Conservation (phyloP, 1,140 invertebrate species). For the Battus philenor region DNA sequence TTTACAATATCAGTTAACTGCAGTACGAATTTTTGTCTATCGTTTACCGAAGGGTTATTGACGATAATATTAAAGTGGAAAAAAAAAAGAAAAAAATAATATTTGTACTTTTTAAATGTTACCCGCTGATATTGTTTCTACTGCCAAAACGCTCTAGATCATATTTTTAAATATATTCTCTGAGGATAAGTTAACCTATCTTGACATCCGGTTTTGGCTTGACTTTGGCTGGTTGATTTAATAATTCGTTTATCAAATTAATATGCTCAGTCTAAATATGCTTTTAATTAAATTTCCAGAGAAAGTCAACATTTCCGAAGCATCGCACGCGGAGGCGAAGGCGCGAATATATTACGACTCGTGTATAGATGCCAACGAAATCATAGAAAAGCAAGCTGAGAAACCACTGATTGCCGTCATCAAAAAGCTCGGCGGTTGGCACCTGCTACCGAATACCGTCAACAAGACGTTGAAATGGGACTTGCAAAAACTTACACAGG, state of each 20-base stretch:
- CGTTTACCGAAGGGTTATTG: too few relatives aligned
- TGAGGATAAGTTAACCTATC: too few relatives aligned
- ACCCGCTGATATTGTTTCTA: too few relatives aligned
- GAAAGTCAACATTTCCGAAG: slow-evolving; percentile 46
- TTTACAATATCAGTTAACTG: too few relatives aligned
- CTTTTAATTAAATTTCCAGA: slow-evolving; percentile 45
- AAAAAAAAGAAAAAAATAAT: too few relatives aligned
- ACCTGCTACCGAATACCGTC: slow-evolving; percentile 74
- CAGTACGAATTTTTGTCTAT: too few relatives aligned
- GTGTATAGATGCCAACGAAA: slow-evolving; percentile 95
- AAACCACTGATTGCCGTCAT: slow-evolving; percentile 89
- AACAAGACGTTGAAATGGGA: slow-evolving; percentile 78
- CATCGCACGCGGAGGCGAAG: slow-evolving; percentile 86
- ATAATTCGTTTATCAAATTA: too few relatives aligned
- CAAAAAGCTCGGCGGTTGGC: slow-evolving; percentile 86
- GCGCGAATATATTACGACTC: slow-evolving; percentile 94
- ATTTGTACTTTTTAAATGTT: too few relatives aligned
- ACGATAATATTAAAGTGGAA: too few relatives aligned
- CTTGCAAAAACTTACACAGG: slow-evolving; percentile 85
- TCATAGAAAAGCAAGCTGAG: slow-evolving; percentile 83
- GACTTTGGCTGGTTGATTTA: not conserved
- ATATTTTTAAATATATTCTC: too few relatives aligned
- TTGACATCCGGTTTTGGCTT: not conserved
- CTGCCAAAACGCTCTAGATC: too few relatives aligned
- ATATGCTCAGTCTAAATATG: not conserved